phyloP scores from a whole-genome alignment of 2,797 vertebrate species.

The Gephyroberyx darwinii region DNA sequence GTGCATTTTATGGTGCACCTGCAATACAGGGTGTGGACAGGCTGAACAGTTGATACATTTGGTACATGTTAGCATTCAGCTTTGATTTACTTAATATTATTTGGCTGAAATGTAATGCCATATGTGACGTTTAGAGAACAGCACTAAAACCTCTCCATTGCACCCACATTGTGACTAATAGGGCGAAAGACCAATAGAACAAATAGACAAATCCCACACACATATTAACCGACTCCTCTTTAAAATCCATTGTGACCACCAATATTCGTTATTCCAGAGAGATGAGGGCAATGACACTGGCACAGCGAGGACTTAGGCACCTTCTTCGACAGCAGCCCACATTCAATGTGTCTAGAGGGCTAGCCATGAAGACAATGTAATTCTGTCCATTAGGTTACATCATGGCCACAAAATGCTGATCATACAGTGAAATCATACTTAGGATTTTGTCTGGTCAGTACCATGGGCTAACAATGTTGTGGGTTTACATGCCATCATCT shows the following conservation, averaged over 20 bases:
- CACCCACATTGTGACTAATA: constrained; percentile 76
- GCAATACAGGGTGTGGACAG: background rate
- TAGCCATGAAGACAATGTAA: constrained; percentile 28
- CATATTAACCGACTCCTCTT: constrained; percentile 66
- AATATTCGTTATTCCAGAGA: constrained; percentile 60
- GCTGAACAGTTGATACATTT: constrained; percentile 1
- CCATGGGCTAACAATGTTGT: background rate
- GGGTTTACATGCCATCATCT: background rate
- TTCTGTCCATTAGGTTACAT: constrained; percentile 42
- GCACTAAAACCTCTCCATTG: constrained; percentile 53
- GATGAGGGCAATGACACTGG: constrained; percentile 52
- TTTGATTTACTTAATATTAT: constrained; percentile 30
- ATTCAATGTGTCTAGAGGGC: constrained; percentile 27
- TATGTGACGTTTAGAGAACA: constrained; percentile 50
- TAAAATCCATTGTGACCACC: constrained; percentile 60
- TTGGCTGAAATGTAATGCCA: constrained; percentile 34
- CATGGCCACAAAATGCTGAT: constrained; percentile 16
- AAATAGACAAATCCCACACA: constrained; percentile 76
- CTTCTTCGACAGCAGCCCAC: constrained; percentile 44
- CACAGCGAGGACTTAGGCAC: constrained; percentile 49
- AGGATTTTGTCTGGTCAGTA: no score
- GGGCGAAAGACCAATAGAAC: constrained; percentile 58
- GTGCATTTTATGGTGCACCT: background rate
- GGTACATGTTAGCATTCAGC: constrained; percentile 3
- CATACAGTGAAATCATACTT: no score